Conservation (phyloP, 1,140 invertebrate genomes). For the Diploscapter pachys region DNA sequence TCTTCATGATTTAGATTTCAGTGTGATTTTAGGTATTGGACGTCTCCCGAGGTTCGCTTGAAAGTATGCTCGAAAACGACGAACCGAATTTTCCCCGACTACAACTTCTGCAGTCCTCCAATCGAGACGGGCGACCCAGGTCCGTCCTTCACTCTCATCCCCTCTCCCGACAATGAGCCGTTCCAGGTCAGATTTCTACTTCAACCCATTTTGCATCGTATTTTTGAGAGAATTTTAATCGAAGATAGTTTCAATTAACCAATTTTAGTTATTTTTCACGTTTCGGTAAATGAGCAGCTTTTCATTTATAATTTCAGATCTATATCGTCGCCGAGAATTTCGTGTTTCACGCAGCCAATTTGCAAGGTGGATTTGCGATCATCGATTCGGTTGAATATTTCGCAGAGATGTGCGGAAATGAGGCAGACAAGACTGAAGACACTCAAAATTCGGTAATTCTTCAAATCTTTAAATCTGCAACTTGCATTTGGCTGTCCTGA, state of each 20-base stretch:
- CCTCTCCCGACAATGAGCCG: conserved; percentile 44
- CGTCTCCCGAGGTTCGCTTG: conserved; percentile 48
- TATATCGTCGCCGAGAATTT: conserved; percentile 55
- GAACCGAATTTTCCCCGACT: conserved; percentile 44
- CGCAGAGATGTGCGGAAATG: conserved; percentile 46
- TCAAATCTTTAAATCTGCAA: too few species aligned
- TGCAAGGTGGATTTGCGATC: conserved; percentile 56
- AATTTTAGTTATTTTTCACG: too few species aligned
- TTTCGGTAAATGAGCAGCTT: too few species aligned
- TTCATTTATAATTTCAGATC: conserved; percentile 38
- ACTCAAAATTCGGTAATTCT: background rate
- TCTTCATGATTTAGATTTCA: background rate
- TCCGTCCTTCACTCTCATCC: conserved; percentile 46
- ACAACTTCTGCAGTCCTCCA: conserved; percentile 49
- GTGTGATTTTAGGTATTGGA: conserved; percentile 50
- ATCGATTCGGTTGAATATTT: conserved; percentile 55
- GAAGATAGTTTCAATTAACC: background rate
- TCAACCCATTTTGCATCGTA: background rate
- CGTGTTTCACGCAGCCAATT: conserved; percentile 46
- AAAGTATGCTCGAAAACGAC: conserved; percentile 49
- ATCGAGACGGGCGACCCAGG: conserved; percentile 54
- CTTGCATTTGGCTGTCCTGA: too few species aligned
- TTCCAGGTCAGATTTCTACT: conserved; percentile 43
- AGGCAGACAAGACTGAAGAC: conserved; percentile 20
- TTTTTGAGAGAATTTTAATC: conserved; percentile 24